Percentiles rank a stretch among this genome's conserved stretches.
Conservation (phyloP, 2,113 vertebrate species). For the Upupa epops region DNA sequence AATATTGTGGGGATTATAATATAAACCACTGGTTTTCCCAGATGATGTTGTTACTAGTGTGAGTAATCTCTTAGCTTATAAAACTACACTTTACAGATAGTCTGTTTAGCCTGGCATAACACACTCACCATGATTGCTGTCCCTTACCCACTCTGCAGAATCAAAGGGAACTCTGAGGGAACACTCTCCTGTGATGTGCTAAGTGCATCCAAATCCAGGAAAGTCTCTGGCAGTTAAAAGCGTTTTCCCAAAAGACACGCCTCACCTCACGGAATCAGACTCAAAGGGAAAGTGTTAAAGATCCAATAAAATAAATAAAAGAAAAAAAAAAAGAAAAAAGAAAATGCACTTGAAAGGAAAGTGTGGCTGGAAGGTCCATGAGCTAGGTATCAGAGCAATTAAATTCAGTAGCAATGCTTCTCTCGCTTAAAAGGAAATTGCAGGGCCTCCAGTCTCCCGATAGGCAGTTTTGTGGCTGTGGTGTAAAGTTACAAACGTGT, state of each 20-base stretch:
- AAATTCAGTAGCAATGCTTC: slow-evolving; percentile 8
- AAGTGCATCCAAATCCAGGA: neutral
- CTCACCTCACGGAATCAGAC: neutral
- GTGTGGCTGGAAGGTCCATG: slow-evolving; percentile 3
- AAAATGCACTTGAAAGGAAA: slow-evolving; percentile 59
- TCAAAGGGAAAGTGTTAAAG: slow-evolving; percentile 23
- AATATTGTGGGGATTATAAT: neutral
- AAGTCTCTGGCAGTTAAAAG: neutral
- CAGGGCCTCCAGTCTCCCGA: slow-evolving; percentile 19
- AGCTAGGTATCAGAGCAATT: slow-evolving; percentile 38
- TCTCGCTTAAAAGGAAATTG: neutral
- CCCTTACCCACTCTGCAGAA: neutral
- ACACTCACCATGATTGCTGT: neutral
- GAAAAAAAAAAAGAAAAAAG: neutral
- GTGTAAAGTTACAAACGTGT: neutral
- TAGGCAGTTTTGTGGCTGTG: slow-evolving; percentile 6
- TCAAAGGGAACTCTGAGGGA: neutral
- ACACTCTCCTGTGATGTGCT: neutral
- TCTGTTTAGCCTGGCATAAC: neutral
- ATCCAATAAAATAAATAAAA: neutral
- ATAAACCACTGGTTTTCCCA: neutral
- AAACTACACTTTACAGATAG: neutral
- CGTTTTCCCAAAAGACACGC: neutral
- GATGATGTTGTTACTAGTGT: neutral
- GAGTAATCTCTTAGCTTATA: neutral